phyloP scores from a whole-genome alignment of 1,140 invertebrate species.

The Thaumetopoea pityocampa region DNA sequence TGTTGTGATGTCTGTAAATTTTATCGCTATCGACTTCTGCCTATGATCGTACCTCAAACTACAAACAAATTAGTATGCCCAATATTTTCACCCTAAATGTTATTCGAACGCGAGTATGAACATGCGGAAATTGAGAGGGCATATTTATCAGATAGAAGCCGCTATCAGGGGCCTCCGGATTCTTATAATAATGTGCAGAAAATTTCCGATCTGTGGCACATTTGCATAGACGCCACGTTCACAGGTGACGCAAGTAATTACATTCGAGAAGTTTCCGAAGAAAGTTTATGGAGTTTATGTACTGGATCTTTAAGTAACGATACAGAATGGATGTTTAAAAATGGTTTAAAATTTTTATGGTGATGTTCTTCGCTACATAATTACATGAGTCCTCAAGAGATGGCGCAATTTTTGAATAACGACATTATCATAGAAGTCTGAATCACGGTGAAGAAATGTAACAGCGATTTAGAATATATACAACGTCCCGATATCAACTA shows the following conservation, averaged over 20 bases:
- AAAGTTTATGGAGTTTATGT: constrained; percentile 55
- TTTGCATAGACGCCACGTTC: constrained; percentile 60
- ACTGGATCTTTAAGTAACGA: constrained; percentile 15
- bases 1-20: too few relatives aligned
- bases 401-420: too few relatives aligned
- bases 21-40: neutral
- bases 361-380: too few relatives aligned
- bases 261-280: constrained; percentile 50
- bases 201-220: constrained; percentile 45
- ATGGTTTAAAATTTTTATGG: too few relatives aligned
- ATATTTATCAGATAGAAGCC: constrained; percentile 57
- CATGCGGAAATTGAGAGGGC: constrained; percentile 62
- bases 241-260: constrained; percentile 69
- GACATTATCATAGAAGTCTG: too few relatives aligned
- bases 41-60: constrained; percentile 2
- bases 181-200: constrained; percentile 68
- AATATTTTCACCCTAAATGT: constrained; percentile 73
- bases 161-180: constrained; percentile 40
- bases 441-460: too few relatives aligned
- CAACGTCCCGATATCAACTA: too few relatives aligned
- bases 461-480: too few relatives aligned
- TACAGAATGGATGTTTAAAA: too few relatives aligned
- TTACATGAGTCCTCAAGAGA: too few relatives aligned
- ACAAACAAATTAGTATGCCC: constrained; percentile 72
- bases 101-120: constrained; percentile 63